These are phyloP conservation scores for Pelagia noctiluca DNA, from an alignment of 30 jellyfish, hydroid and myxozoan species.

Conservation along the genomic window DNA sequence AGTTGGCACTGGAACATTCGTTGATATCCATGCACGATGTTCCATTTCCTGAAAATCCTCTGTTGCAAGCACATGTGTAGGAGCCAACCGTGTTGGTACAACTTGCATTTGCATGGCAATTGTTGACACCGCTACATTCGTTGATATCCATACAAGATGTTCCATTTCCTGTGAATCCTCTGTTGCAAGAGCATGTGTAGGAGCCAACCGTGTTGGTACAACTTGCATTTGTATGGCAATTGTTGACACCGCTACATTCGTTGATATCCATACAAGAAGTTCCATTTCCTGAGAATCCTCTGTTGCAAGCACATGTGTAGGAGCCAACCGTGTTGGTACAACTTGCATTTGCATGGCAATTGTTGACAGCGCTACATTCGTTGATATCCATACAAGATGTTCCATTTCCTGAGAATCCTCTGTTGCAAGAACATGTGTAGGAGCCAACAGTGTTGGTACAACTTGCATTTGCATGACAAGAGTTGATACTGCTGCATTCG, in stretches of 20 bases:
- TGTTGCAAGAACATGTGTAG: neutral
- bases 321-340: conserved; percentile 23
- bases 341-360: conserved; percentile 38
- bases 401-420: neutral
- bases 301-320: neutral
- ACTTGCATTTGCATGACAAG: conserved; percentile 34
- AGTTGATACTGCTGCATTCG: conserved; percentile 46
- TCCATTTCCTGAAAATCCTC: conserved; percentile 76
- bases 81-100: conserved; percentile 23
- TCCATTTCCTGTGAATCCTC: neutral
- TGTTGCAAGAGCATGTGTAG: neutral
- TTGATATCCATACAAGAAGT: conserved; percentile 42
- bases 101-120: conserved; percentile 38
- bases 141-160: conserved; percentile 42
- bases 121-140: conserved; percentile 50
- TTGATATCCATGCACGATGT: conserved; percentile 56
- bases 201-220: conserved; percentile 23
- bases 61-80: conserved; percentile 45
- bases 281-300: neutral
- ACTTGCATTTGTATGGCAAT: conserved; percentile 38
- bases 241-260: conserved; percentile 50
- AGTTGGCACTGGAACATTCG: conserved; percentile 18
- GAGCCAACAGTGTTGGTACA: conserved; percentile 23
- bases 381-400: conserved; percentile 42
- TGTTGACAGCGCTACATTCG: conserved; percentile 47